These are phyloP conservation scores for Plebejus argus DNA, from an alignment of 2,888 invertebrate genomes.

Conservation along the genomic window DNA sequence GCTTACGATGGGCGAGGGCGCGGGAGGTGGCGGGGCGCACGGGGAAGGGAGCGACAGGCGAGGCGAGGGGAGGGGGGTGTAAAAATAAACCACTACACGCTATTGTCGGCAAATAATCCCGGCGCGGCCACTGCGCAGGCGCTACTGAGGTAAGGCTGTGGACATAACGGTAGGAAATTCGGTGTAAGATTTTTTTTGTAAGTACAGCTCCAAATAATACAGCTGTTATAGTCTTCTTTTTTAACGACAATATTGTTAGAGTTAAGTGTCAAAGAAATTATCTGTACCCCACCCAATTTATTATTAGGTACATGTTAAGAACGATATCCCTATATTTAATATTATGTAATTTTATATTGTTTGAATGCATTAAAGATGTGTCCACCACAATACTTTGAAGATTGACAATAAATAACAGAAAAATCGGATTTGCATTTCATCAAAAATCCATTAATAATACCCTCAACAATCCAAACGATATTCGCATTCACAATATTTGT, in stretches of 20 bases:
- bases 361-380: too few species aligned
- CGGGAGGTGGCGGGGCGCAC: slow-evolving; percentile 28
- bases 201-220: too few species aligned
- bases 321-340: too few species aligned
- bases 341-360: too few species aligned
- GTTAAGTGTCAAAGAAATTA: too few species aligned
- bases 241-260: too few species aligned
- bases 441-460: neutral
- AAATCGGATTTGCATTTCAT: neutral
- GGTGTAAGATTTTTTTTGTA: neutral
- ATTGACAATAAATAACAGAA: neutral
- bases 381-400: too few species aligned
- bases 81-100: slow-evolving; percentile 29
- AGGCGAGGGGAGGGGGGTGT: slow-evolving; percentile 6
- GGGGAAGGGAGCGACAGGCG: slow-evolving; percentile 5
- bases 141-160: neutral
- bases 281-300: too few species aligned
- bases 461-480: neutral
- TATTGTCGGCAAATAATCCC: slow-evolving; percentile 31
- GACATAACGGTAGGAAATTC: neutral
- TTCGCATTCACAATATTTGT: neutral
- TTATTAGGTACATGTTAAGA: too few species aligned
- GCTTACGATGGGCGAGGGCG: slow-evolving; percentile 32
- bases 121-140: slow-evolving; percentile 12
- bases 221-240: too few species aligned